Base-by-base conservation (phyloP, 2,888 invertebrate genomes). In the Drosophila fulvimacula region DNA sequence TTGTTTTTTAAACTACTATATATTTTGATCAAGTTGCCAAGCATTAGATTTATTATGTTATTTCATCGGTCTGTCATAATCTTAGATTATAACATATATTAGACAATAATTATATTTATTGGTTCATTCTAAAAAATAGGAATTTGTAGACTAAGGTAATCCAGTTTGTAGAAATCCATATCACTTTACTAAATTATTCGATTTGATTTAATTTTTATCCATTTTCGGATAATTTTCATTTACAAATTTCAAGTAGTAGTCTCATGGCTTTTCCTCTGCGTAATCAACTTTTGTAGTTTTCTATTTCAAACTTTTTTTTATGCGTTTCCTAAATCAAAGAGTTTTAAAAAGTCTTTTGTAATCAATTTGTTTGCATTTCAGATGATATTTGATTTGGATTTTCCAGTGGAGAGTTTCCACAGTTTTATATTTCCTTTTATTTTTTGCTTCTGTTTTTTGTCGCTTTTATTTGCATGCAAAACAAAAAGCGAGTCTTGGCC, bases 391-490 rank as follows among this genome's bases (percentile, higher is more conserved):
- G 46, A 36, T 60, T 57, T 58, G 17, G 34, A 52, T 34, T 62
- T 73, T 67, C 56, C 58, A 55, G 48, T 38, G 63, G 46, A 44
- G 58, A 63, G 64, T 70, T 69, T 62, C 41, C 65, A 51, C 32
- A 39, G 32, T 52, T n/a, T 17, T 21, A 9, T 52, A n/a, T n/a
- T 19, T 38, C n/a, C 5, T 36, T 38, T 67, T 57, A 15, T 30
- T 58, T 24, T 39, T 41, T 46, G 52, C 32, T 64, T 67, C 24
- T 44, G 15, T 11, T 36, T 66, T 65, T 48, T 46, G 19, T 75
- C 34, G 9, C 64, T 76, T 60, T 6, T 62, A 63, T 65, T 65
- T 65, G 68, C 76, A 59, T 57, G 68, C 58, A 60, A 57, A 46
- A 36, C 57, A 36, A 64, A 62, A 64, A 76, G 11, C 53, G 38